Evolutionary conservation across 2,113 vertebrate genomes (phyloP).

Genomic region (Amazona guildingii): DNA sequence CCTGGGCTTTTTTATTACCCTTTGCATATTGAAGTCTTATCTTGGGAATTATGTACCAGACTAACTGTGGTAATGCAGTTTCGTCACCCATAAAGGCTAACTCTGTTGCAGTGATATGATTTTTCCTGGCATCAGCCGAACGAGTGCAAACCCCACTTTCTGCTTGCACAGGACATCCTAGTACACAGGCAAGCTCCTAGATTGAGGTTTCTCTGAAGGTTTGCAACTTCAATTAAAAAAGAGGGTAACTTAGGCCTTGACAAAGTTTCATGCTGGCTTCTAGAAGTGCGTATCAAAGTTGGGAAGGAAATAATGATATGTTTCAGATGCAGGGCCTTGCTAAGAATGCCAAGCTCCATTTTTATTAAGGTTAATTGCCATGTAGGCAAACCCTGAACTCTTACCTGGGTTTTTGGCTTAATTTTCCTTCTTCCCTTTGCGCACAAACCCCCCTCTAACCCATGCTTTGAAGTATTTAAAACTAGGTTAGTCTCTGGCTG

Average conservation of each 20-base stretch:
- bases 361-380: slow-evolving; percentile 8
- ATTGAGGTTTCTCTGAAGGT: not conserved
- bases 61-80: not conserved
- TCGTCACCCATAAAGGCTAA: not conserved
- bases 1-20: not conserved
- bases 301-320: not conserved
- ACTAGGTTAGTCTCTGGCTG: slow-evolving; percentile 61
- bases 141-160: not conserved
- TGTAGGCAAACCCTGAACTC: slow-evolving; percentile 40
- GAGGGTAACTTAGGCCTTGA: not conserved
- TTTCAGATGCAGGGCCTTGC: not conserved
- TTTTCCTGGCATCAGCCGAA: not conserved
- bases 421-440: slow-evolving; percentile 46
- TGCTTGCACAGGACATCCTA: not conserved
- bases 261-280: not conserved
- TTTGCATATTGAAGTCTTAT: not conserved
- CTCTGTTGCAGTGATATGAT: not conserved
- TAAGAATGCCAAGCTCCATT: not conserved
- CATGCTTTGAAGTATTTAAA: slow-evolving; percentile 60
- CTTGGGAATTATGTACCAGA: not conserved
- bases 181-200: not conserved
- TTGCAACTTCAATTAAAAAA: not conserved
- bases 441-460: slow-evolving; percentile 19
- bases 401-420: slow-evolving; percentile 56
- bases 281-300: not conserved